Conservation (phyloP, 2,888 invertebrate genomes). For the Ophion ventricosus region DNA sequence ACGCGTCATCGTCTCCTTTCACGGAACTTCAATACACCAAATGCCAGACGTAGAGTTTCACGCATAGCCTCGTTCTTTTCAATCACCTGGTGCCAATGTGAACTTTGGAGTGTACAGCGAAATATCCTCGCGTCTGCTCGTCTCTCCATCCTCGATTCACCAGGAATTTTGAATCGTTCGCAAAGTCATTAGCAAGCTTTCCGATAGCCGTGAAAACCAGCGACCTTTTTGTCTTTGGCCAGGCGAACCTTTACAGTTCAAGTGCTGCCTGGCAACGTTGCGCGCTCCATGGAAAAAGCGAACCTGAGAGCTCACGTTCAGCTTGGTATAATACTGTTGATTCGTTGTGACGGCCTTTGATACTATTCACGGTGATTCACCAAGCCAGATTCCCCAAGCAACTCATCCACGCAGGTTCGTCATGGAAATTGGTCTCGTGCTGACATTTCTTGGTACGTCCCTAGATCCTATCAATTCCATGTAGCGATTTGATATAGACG, state of each 20-base stretch:
- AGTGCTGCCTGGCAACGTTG: neutral
- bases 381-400: too few relatives aligned
- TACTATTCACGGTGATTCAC: neutral
- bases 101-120: neutral
- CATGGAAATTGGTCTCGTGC: too few relatives aligned
- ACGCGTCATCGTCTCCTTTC: neutral
- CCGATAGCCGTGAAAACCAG: neutral
- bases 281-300: neutral
- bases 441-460: too few relatives aligned
- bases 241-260: constrained; percentile 25
- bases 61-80: neutral
- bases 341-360: constrained; percentile 8
- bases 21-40: neutral
- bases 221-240: neutral
- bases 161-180: constrained; percentile 41
- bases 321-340: constrained; percentile 3
- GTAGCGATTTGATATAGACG: too few relatives aligned
- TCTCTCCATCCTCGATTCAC: neutral
- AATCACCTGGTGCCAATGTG: neutral
- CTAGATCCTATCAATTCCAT: too few relatives aligned
- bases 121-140: neutral
- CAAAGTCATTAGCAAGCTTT: constrained; percentile 59
- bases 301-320: neutral
- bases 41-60: neutral
- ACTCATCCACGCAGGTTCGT: too few relatives aligned